phyloP scores from a whole-genome alignment of 1,140 invertebrate species.

The Drosophila insularis region DNA sequence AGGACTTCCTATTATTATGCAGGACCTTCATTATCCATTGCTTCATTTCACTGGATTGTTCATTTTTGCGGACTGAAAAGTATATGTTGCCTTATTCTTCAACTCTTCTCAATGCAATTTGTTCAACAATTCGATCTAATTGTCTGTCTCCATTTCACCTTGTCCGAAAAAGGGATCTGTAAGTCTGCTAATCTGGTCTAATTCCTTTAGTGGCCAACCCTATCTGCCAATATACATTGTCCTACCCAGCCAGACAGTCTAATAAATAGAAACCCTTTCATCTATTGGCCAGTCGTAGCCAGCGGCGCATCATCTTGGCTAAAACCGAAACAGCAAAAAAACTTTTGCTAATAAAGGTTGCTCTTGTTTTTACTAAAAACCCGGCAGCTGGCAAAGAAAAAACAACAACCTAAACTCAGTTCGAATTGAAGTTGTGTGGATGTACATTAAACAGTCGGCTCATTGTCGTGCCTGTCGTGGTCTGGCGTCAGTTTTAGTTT shows the following conservation, averaged over 20 bases:
- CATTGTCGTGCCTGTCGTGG: conserved; percentile 72
- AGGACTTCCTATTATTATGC: not conserved
- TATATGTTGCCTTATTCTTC: not conserved
- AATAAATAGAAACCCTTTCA: conserved; percentile 74
- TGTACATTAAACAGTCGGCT: conserved; percentile 72
- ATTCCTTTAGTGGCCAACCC: conserved; percentile 5
- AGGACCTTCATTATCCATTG: not conserved
- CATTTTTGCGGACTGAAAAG: not conserved
- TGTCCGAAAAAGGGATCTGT: conserved; percentile 7
- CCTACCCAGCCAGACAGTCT: conserved; percentile 26
- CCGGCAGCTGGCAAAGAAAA: not conserved
- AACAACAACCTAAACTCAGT: not conserved
- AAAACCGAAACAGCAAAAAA: conserved; percentile 30
- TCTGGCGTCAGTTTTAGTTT: conserved; percentile 68
- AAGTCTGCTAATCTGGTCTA: conserved; percentile 6
- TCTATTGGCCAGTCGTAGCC: conserved; percentile 57
- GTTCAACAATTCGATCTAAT: conserved; percentile 29
- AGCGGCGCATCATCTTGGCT: conserved; percentile 57
- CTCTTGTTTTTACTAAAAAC: conserved; percentile 61
- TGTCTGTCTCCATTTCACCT: conserved; percentile 10
- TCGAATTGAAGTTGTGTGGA: conserved; percentile 10
- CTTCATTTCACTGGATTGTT: not conserved
- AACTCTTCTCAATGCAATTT: not conserved
- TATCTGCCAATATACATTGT: not conserved
- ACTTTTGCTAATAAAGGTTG: conserved; percentile 72